Evolutionary conservation across 2,113 vertebrate species (phyloP).

Genomic region (Ictalurus punctatus): DNA sequence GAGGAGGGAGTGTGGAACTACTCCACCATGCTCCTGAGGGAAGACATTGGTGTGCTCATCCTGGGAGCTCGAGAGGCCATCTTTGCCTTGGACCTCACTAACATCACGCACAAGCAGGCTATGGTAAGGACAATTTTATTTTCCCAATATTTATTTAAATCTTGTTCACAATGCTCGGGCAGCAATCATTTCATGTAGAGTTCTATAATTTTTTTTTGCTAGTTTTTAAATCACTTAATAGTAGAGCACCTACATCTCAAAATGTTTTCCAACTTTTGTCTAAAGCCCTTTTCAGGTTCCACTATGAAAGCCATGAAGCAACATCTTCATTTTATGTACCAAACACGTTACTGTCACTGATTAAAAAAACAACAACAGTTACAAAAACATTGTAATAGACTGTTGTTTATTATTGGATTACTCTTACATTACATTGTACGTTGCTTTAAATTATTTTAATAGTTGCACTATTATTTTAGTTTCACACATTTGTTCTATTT

Average conservation of each 20-base stretch:
- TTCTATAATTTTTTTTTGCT: background rate
- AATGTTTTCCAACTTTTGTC: background rate
- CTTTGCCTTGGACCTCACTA: constrained; percentile 72
- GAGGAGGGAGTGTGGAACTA: constrained; percentile 71
- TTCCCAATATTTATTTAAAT: background rate
- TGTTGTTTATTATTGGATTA: background rate
- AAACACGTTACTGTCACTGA: no score
- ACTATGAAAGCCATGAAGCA: no score
- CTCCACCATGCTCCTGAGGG: constrained; percentile 73
- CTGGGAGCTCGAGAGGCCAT: constrained; percentile 74
- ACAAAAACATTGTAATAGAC: no score
- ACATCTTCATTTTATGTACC: no score
- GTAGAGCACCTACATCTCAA: background rate
- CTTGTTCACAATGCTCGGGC: background rate
- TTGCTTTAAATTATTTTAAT: background rate
- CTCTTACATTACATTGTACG: background rate
- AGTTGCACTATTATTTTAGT: background rate
- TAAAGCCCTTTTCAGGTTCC: background rate
- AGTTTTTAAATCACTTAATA: background rate
- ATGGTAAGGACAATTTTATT: constrained; percentile 61
- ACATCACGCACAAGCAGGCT: constrained; percentile 69
- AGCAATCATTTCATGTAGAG: background rate
- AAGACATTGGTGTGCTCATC: constrained; percentile 69
- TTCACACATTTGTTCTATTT: background rate
- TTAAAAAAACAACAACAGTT: no score